Evolutionary conservation across 1,140 invertebrate species (phyloP).

Genomic region (Scylla paramamosain): DNA sequence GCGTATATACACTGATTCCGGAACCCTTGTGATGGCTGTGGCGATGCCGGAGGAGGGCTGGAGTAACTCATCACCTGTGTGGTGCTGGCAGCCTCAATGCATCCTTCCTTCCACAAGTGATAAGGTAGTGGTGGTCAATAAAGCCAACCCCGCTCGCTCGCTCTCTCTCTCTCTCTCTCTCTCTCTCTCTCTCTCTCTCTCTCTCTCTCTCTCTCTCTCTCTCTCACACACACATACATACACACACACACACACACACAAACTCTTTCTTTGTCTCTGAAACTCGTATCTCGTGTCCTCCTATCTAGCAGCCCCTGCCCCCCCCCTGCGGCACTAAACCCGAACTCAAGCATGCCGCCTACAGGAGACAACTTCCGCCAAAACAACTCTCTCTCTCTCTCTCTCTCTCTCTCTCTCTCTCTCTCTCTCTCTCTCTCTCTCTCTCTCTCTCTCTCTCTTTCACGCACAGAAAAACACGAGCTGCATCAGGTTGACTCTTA

Average conservation of each 20-base stretch:
- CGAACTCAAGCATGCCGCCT: background rate
- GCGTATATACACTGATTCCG: background rate
- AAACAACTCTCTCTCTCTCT: background rate
- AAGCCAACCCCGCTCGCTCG: background rate
- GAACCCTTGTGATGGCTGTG: background rate
- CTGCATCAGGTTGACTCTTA: background rate
- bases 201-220: constrained; percentile 48
- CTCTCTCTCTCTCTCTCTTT: constrained; percentile 44
- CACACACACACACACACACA: background rate
- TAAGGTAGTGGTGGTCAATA: too few species aligned
- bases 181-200: constrained; percentile 53
- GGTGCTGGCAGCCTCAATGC: too few species aligned
- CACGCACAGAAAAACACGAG: background rate
- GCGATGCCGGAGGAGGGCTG: too few species aligned
- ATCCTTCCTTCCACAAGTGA: too few species aligned
- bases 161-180: constrained; percentile 55
- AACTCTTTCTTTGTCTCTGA: background rate
- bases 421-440: constrained; percentile 50
- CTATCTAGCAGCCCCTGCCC: background rate
- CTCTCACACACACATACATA: background rate
- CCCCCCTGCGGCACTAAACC: background rate
- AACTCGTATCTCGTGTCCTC: background rate
- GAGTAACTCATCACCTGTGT: too few species aligned
- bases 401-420: constrained; percentile 40
- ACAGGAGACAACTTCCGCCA: background rate